A percentile compares a stretch with the other conserved stretches of the same genome.
Evolutionary conservation across 2,797 vertebrate genomes (phyloP).

Genomic region (Etheostoma nigrum): DNA sequence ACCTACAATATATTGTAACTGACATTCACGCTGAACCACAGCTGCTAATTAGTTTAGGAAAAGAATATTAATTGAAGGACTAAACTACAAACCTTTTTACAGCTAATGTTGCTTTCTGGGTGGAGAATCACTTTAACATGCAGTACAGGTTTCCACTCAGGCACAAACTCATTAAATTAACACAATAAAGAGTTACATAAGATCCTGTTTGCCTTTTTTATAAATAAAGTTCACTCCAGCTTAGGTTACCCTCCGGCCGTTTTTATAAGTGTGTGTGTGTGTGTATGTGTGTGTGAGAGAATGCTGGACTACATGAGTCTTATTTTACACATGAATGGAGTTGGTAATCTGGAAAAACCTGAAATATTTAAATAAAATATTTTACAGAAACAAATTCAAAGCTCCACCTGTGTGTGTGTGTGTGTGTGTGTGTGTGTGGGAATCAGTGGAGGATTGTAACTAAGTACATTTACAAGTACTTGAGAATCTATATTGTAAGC

Average conservation of each 20-base stretch:
- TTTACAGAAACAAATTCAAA: too few species aligned
- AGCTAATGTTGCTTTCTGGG: constrained; percentile 1
- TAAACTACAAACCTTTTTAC: neutral
- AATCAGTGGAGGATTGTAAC: neutral
- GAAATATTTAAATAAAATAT: neutral
- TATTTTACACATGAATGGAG: constrained; percentile 13
- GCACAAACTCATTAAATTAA: constrained; percentile 20
- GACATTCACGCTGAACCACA: neutral
- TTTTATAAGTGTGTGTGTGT: too few species aligned
- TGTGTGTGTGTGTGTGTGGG: neutral
- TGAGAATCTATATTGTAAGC: too few species aligned
- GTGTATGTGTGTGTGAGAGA: too few species aligned
- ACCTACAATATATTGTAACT: neutral
- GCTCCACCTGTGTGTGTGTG: too few species aligned
- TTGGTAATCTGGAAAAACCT: neutral
- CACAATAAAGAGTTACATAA: constrained; percentile 59
- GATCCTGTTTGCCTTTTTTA: constrained; percentile 42
- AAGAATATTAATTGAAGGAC: neutral
- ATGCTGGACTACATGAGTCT: neutral
- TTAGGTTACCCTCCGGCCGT: too few species aligned
- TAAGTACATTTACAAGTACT: neutral
- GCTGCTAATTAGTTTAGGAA: neutral
- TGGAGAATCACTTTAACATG: constrained; percentile 41
- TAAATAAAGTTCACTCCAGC: constrained; percentile 11
- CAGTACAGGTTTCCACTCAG: constrained; percentile 45